Conservation (phyloP, 2,888 invertebrate species). For the Nipponacmea schrenckii region DNA sequence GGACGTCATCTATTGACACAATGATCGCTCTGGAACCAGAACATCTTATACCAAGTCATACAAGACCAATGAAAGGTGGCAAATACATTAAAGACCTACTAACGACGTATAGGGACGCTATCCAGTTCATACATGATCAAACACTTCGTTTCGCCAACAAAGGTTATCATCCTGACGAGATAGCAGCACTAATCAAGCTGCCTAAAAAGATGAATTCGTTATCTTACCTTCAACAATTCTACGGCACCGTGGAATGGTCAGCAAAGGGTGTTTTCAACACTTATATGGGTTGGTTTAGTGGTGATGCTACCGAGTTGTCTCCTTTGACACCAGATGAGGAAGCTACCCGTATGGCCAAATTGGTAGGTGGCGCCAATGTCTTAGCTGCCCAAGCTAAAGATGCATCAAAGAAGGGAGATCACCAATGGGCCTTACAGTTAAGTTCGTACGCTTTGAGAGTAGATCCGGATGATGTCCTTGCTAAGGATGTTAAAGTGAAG, state of each 20-base stretch:
- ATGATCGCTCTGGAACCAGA: constrained; percentile 50
- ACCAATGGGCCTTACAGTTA: constrained; percentile 55
- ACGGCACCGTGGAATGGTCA: constrained; percentile 60
- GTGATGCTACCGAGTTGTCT: constrained; percentile 46
- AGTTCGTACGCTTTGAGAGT: constrained; percentile 36
- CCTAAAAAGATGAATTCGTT: constrained; percentile 43
- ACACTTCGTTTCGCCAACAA: constrained; percentile 56
- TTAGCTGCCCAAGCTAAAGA: constrained; percentile 32
- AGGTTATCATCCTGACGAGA: constrained; percentile 58
- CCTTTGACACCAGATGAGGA: constrained; percentile 42
- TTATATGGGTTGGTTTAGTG: constrained; percentile 51
- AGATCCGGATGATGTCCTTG: constrained; percentile 33
- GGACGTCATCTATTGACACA: constrained; percentile 55
- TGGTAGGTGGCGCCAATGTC: constrained; percentile 41
- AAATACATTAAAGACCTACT: constrained; percentile 36
- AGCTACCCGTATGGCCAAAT: constrained; percentile 41
- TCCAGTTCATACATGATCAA: constrained; percentile 60
- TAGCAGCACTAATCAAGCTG: constrained; percentile 45
- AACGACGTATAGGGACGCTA: constrained; percentile 53
- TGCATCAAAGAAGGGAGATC: constrained; percentile 45
- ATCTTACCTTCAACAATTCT: constrained; percentile 54
- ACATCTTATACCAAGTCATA: constrained; percentile 58
- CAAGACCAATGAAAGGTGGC: constrained; percentile 46
- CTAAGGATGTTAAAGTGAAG: constrained; percentile 42
- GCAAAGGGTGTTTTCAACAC: constrained; percentile 48